phyloP scores from a whole-genome alignment of 1,140 invertebrate species.

The Dreissena rostriformis region DNA sequence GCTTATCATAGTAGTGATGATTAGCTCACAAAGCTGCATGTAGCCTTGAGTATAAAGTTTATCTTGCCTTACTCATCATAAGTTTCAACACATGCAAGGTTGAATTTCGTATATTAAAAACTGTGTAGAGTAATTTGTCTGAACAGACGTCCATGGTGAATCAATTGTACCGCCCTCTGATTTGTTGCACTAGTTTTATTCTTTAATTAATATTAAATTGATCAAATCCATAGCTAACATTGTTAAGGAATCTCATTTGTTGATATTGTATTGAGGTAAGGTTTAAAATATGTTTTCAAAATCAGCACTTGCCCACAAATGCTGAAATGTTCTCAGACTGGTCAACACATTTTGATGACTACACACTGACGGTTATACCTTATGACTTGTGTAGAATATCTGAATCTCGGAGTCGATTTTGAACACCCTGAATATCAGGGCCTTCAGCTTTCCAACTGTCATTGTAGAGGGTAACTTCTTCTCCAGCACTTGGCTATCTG shows the following conservation, averaged over 20 bases:
- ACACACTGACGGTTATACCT: slow-evolving; percentile 78
- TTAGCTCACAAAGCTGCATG: background rate
- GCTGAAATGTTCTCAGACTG: too few relatives aligned
- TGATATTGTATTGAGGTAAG: too few relatives aligned
- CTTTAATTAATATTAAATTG: too few relatives aligned
- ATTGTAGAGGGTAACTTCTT: slow-evolving; percentile 85
- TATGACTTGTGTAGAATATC: slow-evolving; percentile 83
- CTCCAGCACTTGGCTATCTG: slow-evolving; percentile 69
- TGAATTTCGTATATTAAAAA: background rate
- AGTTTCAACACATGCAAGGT: background rate
- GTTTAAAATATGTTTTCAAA: too few relatives aligned
- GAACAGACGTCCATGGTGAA: background rate
- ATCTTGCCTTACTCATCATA: background rate
- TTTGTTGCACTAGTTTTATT: too few relatives aligned
- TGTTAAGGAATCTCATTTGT: too few relatives aligned
- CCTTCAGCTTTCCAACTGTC: slow-evolving; percentile 91
- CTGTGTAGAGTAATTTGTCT: background rate
- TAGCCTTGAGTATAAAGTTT: background rate
- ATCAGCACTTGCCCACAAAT: too few relatives aligned
- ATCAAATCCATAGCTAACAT: too few relatives aligned
- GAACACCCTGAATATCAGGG: slow-evolving; percentile 88
- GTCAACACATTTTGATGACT: too few relatives aligned
- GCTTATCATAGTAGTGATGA: background rate
- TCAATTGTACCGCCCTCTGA: background rate
- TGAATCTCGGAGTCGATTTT: slow-evolving; percentile 83